phyloP scores from a whole-genome alignment of 2,888 invertebrate species.

The Sepiola atlantica region DNA sequence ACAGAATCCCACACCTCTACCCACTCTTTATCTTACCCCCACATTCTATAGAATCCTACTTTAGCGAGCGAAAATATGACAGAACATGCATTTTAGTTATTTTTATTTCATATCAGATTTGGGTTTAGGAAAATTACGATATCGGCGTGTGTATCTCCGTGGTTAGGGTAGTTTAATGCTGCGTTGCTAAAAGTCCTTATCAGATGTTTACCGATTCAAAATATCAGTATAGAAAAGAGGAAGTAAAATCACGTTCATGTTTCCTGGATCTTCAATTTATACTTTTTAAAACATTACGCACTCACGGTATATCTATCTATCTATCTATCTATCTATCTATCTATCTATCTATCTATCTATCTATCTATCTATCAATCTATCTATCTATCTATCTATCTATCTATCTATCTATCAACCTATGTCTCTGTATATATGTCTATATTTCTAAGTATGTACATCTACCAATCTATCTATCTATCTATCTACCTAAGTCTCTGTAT shows the following conservation, averaged over 20 bases:
- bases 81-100: background rate
- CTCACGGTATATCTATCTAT: no score
- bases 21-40: background rate
- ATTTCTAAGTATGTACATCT: no score
- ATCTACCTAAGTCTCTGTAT: no score
- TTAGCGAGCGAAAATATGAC: background rate
- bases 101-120: background rate
- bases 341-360: background rate
- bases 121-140: background rate
- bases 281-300: no score
- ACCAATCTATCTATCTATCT: no score
- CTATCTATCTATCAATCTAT: background rate
- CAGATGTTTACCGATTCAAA: no score
- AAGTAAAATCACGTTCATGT: no score
- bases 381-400: background rate
- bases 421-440: background rate
- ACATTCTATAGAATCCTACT: background rate
- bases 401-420: background rate
- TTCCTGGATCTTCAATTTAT: background rate
- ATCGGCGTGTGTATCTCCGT: background rate
- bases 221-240: no score
- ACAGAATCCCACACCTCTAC: background rate
- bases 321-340: no score
- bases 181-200: background rate
- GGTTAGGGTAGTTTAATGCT: background rate